Conservation (phyloP, 2,888 invertebrate genomes). For the Melipona beecheii region DNA sequence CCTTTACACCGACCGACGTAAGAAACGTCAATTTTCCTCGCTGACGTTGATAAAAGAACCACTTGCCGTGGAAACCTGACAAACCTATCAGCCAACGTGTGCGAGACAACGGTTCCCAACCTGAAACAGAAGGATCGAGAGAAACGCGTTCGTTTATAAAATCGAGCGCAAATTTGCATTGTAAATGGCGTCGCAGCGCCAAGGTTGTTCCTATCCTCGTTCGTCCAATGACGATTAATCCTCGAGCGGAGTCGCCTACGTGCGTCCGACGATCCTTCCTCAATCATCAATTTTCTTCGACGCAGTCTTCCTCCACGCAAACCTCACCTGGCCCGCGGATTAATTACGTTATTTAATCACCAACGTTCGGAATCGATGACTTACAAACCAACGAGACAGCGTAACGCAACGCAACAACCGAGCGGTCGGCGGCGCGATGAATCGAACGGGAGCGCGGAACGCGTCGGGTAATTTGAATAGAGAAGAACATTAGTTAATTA, state of each 20-base stretch:
- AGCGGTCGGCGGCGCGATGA: constrained; percentile 42
- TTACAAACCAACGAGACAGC: constrained; percentile 1
- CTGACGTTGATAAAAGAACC: not conserved
- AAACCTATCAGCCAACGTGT: not conserved
- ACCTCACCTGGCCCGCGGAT: constrained; percentile 23
- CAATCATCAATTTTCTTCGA: constrained; percentile 52
- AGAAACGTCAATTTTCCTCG: not conserved
- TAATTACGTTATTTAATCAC: constrained; percentile 61
- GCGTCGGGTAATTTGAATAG: constrained; percentile 78
- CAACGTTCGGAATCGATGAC: constrained; percentile 46
- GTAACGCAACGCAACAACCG: constrained; percentile 44
- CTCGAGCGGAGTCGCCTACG: not conserved
- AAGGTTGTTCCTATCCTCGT: constrained; percentile 25
- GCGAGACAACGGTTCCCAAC: not conserved
- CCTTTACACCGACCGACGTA: not conserved
- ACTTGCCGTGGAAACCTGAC: not conserved
- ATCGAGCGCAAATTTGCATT: constrained; percentile 12
- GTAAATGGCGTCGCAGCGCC: constrained; percentile 25
- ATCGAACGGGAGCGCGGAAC: constrained; percentile 66
- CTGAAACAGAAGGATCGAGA: not conserved
- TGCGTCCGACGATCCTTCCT: constrained; percentile 38
- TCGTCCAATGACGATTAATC: constrained; percentile 45
- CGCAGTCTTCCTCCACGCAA: not conserved
- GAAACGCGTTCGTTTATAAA: constrained; percentile 11
- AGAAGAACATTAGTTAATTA: constrained; percentile 84